Evolutionary conservation across 2,888 invertebrate species (phyloP), one percentile per base, ranked within the genome.

Genomic region (Caenorhabditis macrosperma): DNA sequence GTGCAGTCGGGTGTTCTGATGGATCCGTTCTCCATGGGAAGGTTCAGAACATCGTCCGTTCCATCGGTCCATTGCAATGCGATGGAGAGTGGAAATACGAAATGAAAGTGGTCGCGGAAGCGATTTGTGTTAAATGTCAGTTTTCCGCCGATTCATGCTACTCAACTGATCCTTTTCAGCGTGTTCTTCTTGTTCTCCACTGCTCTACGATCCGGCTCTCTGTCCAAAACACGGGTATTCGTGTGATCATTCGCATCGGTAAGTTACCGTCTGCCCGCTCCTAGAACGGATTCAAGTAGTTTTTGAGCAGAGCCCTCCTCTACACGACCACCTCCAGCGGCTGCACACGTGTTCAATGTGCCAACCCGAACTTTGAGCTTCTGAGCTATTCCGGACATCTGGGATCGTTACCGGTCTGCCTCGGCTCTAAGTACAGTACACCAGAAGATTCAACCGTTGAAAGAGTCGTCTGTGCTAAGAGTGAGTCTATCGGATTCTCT

Each of bases 291-390:
- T 28, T n/a, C 63, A 7, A 30, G 38, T 24, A 48, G 20, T 46
- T 38, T n/a, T 28, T 20, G 30, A 22, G 20, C 35, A 64, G 63
- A 22, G 1, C 35, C 0, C 48, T 69, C 7, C 12, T 69, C 22
- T 69, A 69, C 28, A 38, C 68, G 2, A 15, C 35, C n/a, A 50
- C 50, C 24, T 48, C 68, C n/a, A 69, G 50, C 26, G 59, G 59
- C 0, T 69, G 68, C 26, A 55, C 17, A 22, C 48, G 68, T 12
- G 59, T 59, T 1, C 68, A 59, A 35, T 69, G 68, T 20, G 30
- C 57, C 15, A 28, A 69, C 17, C 38, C 68, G 4, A 50, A 59
- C 26, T 35, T 28, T 6, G 35, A 59, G 57, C 22, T 69, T 35
- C 35, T 38, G 1, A 38, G 15, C 4, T 17, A 33, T 3, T n/a